phyloP scores from a whole-genome alignment of 2,888 invertebrate genomes.

The Morpho helenor region DNA sequence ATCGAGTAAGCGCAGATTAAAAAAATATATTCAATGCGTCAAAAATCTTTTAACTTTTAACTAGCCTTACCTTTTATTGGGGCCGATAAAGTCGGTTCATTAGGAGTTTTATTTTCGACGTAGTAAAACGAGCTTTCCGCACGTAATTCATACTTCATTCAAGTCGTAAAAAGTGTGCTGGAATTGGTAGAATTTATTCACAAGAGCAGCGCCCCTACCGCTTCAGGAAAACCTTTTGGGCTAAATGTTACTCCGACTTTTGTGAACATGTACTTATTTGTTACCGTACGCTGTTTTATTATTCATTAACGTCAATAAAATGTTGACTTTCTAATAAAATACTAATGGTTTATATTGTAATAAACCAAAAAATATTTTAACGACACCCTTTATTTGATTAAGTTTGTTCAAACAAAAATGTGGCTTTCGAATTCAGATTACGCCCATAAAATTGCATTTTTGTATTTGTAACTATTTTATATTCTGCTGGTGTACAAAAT shows the following conservation, averaged over 20 bases:
- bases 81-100: constrained; percentile 55
- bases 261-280: constrained; percentile 3
- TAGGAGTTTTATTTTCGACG: constrained; percentile 58
- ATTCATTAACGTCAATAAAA: neutral
- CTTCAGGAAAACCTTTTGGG: constrained; percentile 5
- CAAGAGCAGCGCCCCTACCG: constrained; percentile 30
- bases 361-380: neutral
- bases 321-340: neutral
- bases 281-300: neutral
- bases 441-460: neutral
- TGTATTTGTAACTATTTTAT: neutral
- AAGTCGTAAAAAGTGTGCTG: constrained; percentile 52
- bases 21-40: too few species aligned
- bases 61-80: constrained; percentile 47
- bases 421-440: too few species aligned
- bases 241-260: constrained; percentile 9
- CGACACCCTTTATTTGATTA: neutral
- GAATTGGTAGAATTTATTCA: constrained; percentile 60
- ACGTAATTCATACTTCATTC: constrained; percentile 62
- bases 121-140: constrained; percentile 50
- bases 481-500: too few species aligned
- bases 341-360: too few species aligned
- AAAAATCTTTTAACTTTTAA: constrained; percentile 3
- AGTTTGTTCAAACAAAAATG: too few species aligned
- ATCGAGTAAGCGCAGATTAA: too few species aligned